Conservation (phyloP, 2,113 vertebrate species). For the Malurus elegans region DNA sequence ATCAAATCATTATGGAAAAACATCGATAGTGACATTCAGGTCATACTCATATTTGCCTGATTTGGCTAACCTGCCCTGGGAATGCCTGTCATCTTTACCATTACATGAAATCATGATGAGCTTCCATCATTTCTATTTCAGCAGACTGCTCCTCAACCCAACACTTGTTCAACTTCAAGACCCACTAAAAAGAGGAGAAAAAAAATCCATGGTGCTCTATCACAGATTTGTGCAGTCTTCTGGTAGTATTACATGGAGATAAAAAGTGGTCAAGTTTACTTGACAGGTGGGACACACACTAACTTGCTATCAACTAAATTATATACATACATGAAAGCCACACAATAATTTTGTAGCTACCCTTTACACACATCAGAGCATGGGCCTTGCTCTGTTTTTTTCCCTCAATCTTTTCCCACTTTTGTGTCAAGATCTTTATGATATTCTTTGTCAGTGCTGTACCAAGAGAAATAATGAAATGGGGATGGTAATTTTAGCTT, state of each 20-base stretch:
- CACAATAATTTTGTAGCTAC: not conserved
- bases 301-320: not conserved
- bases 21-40: not conserved
- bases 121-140: not conserved
- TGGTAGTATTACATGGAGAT: not conserved
- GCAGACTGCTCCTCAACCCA: not conserved
- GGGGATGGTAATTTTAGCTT: not conserved
- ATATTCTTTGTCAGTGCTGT: not conserved
- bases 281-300: not conserved
- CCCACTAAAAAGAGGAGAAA: not conserved
- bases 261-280: not conserved
- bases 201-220: not conserved
- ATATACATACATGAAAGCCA: not conserved
- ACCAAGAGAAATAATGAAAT: not conserved
- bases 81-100: not conserved
- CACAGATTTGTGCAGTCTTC: not conserved
- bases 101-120: not conserved
- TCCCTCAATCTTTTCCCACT: not conserved
- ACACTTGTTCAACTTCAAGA: not conserved
- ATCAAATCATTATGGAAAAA: not conserved
- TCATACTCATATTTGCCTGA: not conserved
- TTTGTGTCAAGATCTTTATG: not conserved
- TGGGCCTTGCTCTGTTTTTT: not conserved
- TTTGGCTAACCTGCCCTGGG: not conserved
- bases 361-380: not conserved